Base-by-base conservation (phyloP, 92 coral and sea anemone genomes). In the Muricea muricata region DNA sequence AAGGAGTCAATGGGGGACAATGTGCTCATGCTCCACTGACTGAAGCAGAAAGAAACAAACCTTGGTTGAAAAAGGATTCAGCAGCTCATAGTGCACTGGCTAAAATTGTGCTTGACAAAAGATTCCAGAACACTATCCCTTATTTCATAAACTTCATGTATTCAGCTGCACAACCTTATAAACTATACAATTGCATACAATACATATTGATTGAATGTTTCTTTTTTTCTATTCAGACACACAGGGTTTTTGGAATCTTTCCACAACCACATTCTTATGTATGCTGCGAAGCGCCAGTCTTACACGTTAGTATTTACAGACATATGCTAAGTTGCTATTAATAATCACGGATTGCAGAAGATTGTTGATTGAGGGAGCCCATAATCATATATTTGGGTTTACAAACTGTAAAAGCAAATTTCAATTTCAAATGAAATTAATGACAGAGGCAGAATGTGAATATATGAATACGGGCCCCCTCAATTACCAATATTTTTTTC, bases 21-120 rank as follows among this genome's bases (percentile, higher is more conserved):
- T 80, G 85, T 39, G 55, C 33, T 0, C 73, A 63, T 80, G 85
- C 21, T 65, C 73, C 85, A 63, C n/a, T 80, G 42, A 30, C 21
- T 12, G 75, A 80, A 54, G 58, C 11, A 23, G 35, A 23, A 33
- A 73, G 41, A 14, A 54, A 61, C 21, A 80, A 65, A 32, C 72
- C 72, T 18, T 80, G 76, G 85, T 24, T 80, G 47, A 80, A 61
- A 41, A 46, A 45, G 20, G 85, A 69, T 1, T 80, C 75, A 60
- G 2, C 75, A 30, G 75, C 85, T 14, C 85, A 63, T 55, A 80
- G 63, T 46, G 74, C 72, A 33, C 60, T 78, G 12, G 15, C 46
- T 10, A 78, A 55, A 32, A 78, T 78, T 78, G 71, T 78, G 33
- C n/a, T 61, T 57, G 85, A 61, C 40, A 65, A 61, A 26, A 47